Percentiles rank a stretch among this genome's conserved stretches.
These are phyloP conservation scores for Shargacucullia verbasci DNA, from an alignment of 2,888 invertebrate species.

Conservation along the genomic window DNA sequence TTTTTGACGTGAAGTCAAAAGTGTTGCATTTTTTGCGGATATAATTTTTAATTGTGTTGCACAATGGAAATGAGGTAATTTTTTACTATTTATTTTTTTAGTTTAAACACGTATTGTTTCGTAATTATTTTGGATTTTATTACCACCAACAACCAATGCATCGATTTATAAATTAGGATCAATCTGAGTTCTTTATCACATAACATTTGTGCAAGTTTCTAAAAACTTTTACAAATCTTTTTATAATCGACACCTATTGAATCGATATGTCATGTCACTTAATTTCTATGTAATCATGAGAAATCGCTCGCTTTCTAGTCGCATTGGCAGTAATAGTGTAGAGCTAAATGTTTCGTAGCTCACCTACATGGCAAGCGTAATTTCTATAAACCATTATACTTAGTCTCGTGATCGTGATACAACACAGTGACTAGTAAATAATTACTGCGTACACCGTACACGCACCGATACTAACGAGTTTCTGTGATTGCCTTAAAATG, in stretches of 20 bases:
- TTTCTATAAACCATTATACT: constrained; percentile 46
- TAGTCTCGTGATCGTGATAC: constrained; percentile 34
- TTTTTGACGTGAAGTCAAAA: constrained; percentile 70
- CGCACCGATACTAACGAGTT: constrained; percentile 11
- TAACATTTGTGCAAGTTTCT: no score
- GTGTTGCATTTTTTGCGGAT: constrained; percentile 73
- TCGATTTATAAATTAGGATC: no score
- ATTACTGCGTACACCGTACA: constrained; percentile 41
- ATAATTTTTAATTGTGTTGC: constrained; percentile 58
- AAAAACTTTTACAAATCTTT: neutral
- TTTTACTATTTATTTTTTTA: constrained; percentile 42
- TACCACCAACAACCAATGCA: no score
- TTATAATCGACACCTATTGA: constrained; percentile 14
- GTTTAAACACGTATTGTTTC: no score
- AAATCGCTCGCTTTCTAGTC: constrained; percentile 60
- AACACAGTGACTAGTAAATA: constrained; percentile 32
- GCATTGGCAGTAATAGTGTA: constrained; percentile 36
- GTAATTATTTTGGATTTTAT: no score
- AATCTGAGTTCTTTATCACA: no score
- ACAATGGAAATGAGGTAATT: constrained; percentile 80
- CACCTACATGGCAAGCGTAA: constrained; percentile 33
- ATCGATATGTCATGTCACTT: constrained; percentile 35
- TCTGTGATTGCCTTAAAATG: constrained; percentile 21
- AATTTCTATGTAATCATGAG: constrained; percentile 55
- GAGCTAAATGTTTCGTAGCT: constrained; percentile 33